Base-by-base conservation (phyloP, 1,140 invertebrate genomes). In the Ganaspis sp. region DNA sequence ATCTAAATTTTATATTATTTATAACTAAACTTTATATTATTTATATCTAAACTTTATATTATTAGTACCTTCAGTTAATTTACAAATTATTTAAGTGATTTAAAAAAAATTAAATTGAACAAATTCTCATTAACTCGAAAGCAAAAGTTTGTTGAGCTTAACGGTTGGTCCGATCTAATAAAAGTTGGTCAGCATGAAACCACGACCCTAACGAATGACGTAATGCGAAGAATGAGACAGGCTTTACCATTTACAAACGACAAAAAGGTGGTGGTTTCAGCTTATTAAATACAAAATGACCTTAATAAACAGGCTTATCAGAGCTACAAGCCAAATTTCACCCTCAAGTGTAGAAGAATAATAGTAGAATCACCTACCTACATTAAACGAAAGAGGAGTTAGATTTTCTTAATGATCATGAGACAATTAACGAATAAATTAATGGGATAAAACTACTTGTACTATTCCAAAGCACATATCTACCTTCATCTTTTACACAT, bases 151-250 rank as follows among this genome's bases (percentile, higher is more conserved):
- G 81, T 23, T 84, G 81, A 75, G 84, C 81, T 84, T 87, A 86
- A 85, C 80, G 77, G 75, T 53, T 79, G 79, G 77, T 74, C 71
- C 77, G 76, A 83, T 87, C 81, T 84, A 87, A 87, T 87, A 87
- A 87, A 87, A 87, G 86, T 87, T 87, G 85, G 86, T 87, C 85
- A 87, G 81, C 86, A 82, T 85, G 83, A 85, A 87, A 87, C 80
- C 84, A 79, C 84, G 80, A 49, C 71, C 82, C 83, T 81, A 85
- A 82, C 81, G 77, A 80, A 58, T 26, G 4, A 26, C 11, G n/a
- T 58, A 26, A 29, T 29, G 23, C 26, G 11, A 70, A 19, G 49
- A 34, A 74, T 21, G 54, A 37, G 40, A 15, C 11, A 75, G 49
- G 71, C 72, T 78, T 42, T 76, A 73, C 78, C 73, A 70, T 69